These are phyloP conservation scores for Progne subis DNA, from an alignment of 2,113 vertebrate species.

Conservation along the genomic window DNA sequence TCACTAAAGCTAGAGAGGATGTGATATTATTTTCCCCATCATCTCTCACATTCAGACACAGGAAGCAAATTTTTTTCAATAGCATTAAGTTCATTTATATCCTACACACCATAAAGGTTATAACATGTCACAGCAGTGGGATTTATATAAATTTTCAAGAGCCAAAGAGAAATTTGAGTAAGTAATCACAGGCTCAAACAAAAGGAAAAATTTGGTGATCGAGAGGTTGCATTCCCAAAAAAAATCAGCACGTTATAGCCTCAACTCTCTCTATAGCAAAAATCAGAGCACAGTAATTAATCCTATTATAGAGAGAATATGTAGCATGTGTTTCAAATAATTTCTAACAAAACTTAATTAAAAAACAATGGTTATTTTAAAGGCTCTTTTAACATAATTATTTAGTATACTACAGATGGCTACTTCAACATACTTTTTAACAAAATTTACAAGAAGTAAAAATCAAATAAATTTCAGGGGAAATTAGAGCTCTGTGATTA, in stretches of 20 bases:
- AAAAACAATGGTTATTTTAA: slow-evolving; percentile 69
- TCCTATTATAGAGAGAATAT: slow-evolving; percentile 6
- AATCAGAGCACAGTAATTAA: slow-evolving; percentile 47
- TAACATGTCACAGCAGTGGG: neutral
- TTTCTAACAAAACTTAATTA: slow-evolving; percentile 65
- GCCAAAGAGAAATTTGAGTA: neutral
- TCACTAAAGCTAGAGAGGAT: neutral
- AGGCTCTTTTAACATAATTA: slow-evolving; percentile 50
- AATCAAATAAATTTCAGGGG: slow-evolving; percentile 65
- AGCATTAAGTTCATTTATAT: slow-evolving; percentile 5
- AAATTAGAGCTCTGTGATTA: slow-evolving; percentile 65
- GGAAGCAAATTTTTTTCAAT: neutral
- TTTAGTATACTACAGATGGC: slow-evolving; percentile 48
- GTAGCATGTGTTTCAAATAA: slow-evolving; percentile 50
- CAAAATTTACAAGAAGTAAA: slow-evolving; percentile 65
- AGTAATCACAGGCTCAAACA: neutral
- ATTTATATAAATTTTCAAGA: slow-evolving; percentile 38
- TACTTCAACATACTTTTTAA: slow-evolving; percentile 67
- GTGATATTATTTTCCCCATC: neutral
- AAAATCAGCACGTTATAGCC: neutral
- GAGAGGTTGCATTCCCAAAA: slow-evolving; percentile 15
- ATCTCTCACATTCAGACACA: neutral
- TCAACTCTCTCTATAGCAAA: slow-evolving; percentile 10
- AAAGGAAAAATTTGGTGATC: neutral
- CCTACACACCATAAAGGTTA: neutral